Evolutionary conservation across 2,113 vertebrate genomes (phyloP), one percentile per base, ranked within the genome.

Genomic region (Cavia aperea): DNA sequence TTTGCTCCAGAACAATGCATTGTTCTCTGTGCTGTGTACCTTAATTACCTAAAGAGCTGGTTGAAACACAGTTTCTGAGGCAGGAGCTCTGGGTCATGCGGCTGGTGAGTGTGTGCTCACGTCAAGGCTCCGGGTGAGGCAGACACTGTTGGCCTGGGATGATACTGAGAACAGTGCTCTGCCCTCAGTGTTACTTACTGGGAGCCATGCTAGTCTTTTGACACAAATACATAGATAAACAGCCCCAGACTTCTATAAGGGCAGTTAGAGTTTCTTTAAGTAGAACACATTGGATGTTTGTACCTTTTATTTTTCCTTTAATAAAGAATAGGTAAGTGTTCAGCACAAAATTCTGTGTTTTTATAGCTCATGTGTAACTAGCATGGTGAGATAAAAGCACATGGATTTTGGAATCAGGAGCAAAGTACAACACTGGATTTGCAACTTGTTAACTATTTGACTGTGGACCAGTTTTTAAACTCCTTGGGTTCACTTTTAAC

Each of bases 241-340:
- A 82, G 15, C 26, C 31, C 58, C 31, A 83, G 39, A 51, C 39
- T 86, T 88, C 65, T 79, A 77, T 70, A 89, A 93, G 31, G 36
- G 60, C 62, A 39, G 33, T 92, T 87, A 92, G 46, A 95, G 87
- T 81, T 56, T 60, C 36, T 63, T 93, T 95, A 92, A 92, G 23
- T 46, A 60, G n/a, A 36, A 84, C 5, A 84, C 31, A 3, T 78
- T 60, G 4, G 75, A 70, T 19, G 75, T 94, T 11, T 95, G 29
- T 26, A 33, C 68, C 90, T 88, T 60, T 60, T 93, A 81, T 89
- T 2, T 23, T 77, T 49, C 29, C 24, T 77, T 77, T 77, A 16
- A 16, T 77, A 86, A 81, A 65, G 13, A 39, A 39, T 21, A 58
- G 24, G 68, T 39, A 39, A 46, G 12, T 9, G 36, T 13, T n/a